Evolutionary conservation across 2,113 vertebrate species (phyloP), one percentile per base, ranked within the genome.

Genomic region (Brienomyrus brachyistius): DNA sequence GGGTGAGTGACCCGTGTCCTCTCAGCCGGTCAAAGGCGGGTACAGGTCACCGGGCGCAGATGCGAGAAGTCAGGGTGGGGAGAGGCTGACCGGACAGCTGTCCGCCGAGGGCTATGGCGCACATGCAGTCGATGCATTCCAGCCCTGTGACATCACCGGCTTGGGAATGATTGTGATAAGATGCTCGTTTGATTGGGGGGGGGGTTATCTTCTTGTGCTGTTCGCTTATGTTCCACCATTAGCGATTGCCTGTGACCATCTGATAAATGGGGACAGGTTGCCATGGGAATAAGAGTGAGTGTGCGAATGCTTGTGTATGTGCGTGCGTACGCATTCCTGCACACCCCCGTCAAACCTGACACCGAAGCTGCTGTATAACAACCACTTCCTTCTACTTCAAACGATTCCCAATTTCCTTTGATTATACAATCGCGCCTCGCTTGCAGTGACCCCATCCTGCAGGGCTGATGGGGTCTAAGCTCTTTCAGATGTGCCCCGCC

Each of bases 121-220:
- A 89, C 92, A 90, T 91, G 86, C 51, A 91, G 91, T 70, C 94
- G 91, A 85, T 10, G 91, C 92, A 92, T 94, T 94, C 94, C 92
- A 90, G 15, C 91, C 94, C 89, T 66, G 92, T 89, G 88, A 94
- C 94, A 91, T 91, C 92, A 91, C 90, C 92, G 93, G 91, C 88
- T 92, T 92, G 19, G 85, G 92, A 89, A 94, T 94, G 93, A 92
- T 93, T 92, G 92, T 90, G 92, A 95, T 96, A 93, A 95, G 96
- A 93, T 96, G 95, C 95, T 95, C 95, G 91, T 92, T 94, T 95
- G 94, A 97, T 94, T 92, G 31, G 92, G 91, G 91, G 91, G 90
- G 90, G 89, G 50, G 91, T 80, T 90, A 45, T 35, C 21, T 83
- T 89, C 89, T 85, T n/a, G 27, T 15, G 31, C 43, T 74, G 86